Percentiles rank a stretch among this genome's conserved stretches.
These are phyloP conservation scores for Nephila pilipes DNA, from an alignment of 1,140 invertebrate genomes.

Conservation along the genomic window DNA sequence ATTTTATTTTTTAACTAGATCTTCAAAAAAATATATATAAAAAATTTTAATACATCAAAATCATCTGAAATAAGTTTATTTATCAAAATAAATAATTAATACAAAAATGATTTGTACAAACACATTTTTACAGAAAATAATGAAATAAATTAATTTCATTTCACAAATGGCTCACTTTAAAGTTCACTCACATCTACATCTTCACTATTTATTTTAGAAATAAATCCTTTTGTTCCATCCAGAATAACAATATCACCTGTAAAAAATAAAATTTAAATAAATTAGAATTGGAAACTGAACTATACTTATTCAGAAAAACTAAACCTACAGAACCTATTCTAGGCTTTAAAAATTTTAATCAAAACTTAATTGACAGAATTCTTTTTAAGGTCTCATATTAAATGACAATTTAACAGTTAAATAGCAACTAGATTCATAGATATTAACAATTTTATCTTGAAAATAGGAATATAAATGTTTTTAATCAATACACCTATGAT, in stretches of 20 bases:
- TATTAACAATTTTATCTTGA: not conserved
- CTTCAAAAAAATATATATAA: too few species aligned
- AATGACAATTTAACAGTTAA: not conserved
- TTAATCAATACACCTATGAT: too few species aligned
- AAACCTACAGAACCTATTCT: not conserved
- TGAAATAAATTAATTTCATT: not conserved
- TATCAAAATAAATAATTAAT: too few species aligned
- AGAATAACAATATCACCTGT: slow-evolving; percentile 52
- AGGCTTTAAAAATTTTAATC: too few species aligned
- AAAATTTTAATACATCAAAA: too few species aligned
- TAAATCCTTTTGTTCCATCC: slow-evolving; percentile 49
- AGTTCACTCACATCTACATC: not conserved
- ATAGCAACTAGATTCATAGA: not conserved
- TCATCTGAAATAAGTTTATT: too few species aligned
- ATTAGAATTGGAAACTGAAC: not conserved
- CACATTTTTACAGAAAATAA: not conserved
- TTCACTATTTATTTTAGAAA: slow-evolving; percentile 25
- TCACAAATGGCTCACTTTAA: not conserved
- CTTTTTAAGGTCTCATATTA: not conserved
- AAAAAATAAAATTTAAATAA: slow-evolving; percentile 2
- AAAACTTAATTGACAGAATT: not conserved
- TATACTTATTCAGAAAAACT: too few species aligned
- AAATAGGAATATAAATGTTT: not conserved
- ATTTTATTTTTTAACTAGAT: too few species aligned
- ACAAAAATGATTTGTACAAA: not conserved